phyloP scores from a whole-genome alignment of 2,113 vertebrate genomes.

The Gymnarchus niloticus region DNA sequence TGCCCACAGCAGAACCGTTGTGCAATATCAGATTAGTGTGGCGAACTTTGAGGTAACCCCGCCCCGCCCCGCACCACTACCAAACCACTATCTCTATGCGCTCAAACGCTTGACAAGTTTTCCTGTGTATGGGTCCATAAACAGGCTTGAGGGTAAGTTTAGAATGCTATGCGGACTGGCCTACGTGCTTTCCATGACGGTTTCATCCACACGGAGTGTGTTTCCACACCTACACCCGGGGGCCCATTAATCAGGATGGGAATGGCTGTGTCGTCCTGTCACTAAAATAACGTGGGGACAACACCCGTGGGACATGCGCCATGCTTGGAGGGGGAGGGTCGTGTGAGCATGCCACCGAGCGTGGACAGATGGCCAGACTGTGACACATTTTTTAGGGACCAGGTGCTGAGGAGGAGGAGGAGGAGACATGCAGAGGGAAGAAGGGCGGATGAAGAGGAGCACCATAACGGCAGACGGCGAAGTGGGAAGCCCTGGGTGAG shows the following conservation, averaged over 20 bases:
- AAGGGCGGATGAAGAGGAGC: not conserved
- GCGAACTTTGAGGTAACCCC: not conserved
- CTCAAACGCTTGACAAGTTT: not conserved
- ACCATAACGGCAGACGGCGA: not conserved
- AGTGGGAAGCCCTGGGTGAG: not conserved
- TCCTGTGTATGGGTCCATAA: not conserved
- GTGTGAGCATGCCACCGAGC: too few species aligned
- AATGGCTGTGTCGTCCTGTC: not conserved
- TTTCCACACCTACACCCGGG: not conserved
- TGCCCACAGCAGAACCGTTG: not conserved
- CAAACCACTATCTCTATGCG: not conserved
- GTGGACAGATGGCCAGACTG: not conserved
- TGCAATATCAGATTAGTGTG: not conserved
- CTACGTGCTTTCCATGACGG: conserved; percentile 33
- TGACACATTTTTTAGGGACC: not conserved
- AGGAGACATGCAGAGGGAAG: not conserved
- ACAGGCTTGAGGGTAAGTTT: not conserved
- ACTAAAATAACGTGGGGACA: not conserved
- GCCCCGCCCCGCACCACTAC: too few species aligned
- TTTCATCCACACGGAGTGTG: conserved; percentile 18
- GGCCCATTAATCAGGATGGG: not conserved
- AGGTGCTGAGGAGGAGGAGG: not conserved
- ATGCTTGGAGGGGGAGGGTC: too few species aligned
- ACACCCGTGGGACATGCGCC: not conserved
- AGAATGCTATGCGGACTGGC: conserved; percentile 17